Conservation (phyloP, 1,140 invertebrate species). For the Drosophila insularis region DNA sequence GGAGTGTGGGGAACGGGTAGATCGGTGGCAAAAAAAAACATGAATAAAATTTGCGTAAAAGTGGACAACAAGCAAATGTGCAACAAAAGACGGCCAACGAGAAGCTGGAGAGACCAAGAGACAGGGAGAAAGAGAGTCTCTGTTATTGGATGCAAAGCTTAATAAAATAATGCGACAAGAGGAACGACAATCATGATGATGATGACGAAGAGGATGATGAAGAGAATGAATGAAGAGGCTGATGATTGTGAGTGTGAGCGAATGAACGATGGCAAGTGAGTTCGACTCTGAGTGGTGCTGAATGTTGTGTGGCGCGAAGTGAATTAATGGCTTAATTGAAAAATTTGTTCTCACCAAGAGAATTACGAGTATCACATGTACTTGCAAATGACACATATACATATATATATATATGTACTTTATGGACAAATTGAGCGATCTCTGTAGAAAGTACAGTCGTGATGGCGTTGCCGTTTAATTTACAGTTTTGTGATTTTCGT, state of each 20-base stretch:
- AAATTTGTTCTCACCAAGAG: slow-evolving; percentile 79
- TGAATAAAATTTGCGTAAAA: slow-evolving; percentile 80
- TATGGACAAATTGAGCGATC: slow-evolving; percentile 36
- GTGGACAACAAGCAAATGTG: slow-evolving; percentile 69
- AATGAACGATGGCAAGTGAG: slow-evolving; percentile 23
- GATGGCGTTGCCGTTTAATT: slow-evolving; percentile 4
- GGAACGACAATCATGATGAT: slow-evolving; percentile 52
- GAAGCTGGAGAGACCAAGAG: background rate
- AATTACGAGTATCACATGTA: slow-evolving; percentile 32
- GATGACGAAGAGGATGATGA: slow-evolving; percentile 47
- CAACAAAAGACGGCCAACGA: slow-evolving; percentile 17
- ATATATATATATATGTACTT: slow-evolving; percentile 25
- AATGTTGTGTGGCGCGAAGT: slow-evolving; percentile 66
- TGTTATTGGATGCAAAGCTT: slow-evolving; percentile 45
- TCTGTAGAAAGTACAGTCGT: slow-evolving; percentile 25
- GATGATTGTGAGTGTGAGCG: slow-evolving; percentile 45
- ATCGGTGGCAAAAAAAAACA: slow-evolving; percentile 45
- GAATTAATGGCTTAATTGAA: slow-evolving; percentile 82
- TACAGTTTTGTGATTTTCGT: background rate
- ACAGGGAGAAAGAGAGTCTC: slow-evolving; percentile 8
- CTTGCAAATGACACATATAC: no score
- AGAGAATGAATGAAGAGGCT: slow-evolving; percentile 44
- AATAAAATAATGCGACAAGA: slow-evolving; percentile 79
- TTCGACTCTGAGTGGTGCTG: slow-evolving; percentile 28
- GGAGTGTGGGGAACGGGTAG: slow-evolving; percentile 15